Percentiles rank a stretch among this genome's conserved stretches.
These are phyloP conservation scores for Nannobrachium achirus DNA, from an alignment of 2,113 vertebrate genomes.

Conservation along the genomic window DNA sequence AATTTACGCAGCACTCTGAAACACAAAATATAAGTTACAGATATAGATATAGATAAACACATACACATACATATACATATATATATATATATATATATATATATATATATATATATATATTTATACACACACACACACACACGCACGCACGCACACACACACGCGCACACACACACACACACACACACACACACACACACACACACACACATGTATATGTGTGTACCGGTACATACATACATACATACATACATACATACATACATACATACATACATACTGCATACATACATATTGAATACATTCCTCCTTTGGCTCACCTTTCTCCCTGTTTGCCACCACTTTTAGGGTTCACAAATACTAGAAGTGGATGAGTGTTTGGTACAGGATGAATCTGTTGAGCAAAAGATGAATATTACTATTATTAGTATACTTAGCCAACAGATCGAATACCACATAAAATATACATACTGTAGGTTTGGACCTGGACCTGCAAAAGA, in stretches of 20 bases:
- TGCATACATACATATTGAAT: neutral
- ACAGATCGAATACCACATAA: neutral
- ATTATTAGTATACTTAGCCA: neutral
- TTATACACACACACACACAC: neutral
- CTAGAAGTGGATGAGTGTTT: conserved; percentile 89
- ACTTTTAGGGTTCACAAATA: conserved; percentile 93
- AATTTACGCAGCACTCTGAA: conserved; percentile 91
- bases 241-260: neutral
- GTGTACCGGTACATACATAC: too few species aligned
- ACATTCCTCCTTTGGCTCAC: conserved; percentile 67
- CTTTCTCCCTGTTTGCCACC: conserved; percentile 93
- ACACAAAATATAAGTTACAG: conserved; percentile 27
- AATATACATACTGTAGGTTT: too few species aligned
- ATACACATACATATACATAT: too few species aligned
- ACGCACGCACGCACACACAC: too few species aligned
- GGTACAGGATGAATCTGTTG: conserved; percentile 83
- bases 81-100: neutral
- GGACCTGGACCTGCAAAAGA: too few species aligned
- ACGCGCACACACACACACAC: neutral
- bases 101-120: too few species aligned
- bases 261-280: neutral
- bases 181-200: too few species aligned
- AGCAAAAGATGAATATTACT: conserved; percentile 25
- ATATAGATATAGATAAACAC: too few species aligned
- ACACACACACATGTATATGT: too few species aligned